A percentile compares a stretch with the other conserved stretches of the same genome.
phyloP scores from a whole-genome alignment of 2,797 vertebrate genomes.

The Scolopax rusticola region DNA sequence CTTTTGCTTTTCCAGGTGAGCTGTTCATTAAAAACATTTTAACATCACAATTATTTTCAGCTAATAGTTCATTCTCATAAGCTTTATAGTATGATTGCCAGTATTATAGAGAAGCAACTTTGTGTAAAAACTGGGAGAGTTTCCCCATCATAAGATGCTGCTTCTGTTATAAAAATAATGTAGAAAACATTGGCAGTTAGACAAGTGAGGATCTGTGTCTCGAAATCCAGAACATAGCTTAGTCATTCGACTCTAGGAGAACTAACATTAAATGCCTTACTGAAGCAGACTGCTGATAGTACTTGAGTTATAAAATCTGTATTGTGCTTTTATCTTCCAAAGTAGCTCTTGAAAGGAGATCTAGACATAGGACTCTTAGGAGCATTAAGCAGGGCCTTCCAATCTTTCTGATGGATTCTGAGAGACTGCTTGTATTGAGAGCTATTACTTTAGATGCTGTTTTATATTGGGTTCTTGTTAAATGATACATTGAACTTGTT shows the following conservation, averaged over 20 bases:
- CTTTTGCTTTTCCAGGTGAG: neutral
- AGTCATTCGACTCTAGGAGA: neutral
- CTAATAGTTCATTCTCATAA: neutral
- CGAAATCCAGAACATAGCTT: neutral
- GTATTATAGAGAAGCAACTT: neutral
- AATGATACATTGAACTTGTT: neutral
- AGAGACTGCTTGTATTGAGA: neutral
- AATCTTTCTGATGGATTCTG: neutral
- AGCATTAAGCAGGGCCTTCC: neutral
- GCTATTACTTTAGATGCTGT: neutral
- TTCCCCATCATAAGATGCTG: neutral
- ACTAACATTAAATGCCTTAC: neutral
- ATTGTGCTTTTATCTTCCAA: neutral
- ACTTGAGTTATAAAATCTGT: neutral
- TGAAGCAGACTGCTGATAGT: neutral
- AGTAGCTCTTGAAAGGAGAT: neutral
- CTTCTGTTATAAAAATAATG: conserved; percentile 38
- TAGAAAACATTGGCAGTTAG: neutral
- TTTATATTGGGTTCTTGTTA: neutral
- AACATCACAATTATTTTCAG: neutral
- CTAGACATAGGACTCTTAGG: neutral
- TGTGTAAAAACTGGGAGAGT: neutral
- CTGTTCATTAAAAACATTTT: neutral
- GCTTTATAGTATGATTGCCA: neutral
- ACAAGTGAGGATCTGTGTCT: neutral